phyloP scores from a whole-genome alignment of 2,888 invertebrate genomes.

The Acheta domesticus region DNA sequence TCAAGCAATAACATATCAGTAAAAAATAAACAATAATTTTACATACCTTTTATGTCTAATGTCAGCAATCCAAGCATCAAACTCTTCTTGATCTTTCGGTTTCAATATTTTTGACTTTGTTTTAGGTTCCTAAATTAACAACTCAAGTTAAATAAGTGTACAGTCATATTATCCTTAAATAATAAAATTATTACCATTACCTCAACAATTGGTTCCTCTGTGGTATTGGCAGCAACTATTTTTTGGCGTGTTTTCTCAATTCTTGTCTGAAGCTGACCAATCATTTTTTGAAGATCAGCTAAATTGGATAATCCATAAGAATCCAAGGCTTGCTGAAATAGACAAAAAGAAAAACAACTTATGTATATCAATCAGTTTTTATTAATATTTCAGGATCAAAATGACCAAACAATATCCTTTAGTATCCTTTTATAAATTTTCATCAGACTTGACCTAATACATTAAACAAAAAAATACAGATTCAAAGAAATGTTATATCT shows the following conservation, averaged over 20 bases:
- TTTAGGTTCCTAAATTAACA: constrained; percentile 40
- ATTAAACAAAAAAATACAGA: too few relatives aligned
- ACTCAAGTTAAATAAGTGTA: background rate
- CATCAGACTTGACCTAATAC: too few relatives aligned
- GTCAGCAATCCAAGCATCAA: constrained; percentile 55
- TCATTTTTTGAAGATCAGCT: constrained; percentile 75
- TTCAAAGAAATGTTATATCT: too few relatives aligned
- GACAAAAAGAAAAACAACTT: constrained; percentile 24
- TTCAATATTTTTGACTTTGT: constrained; percentile 36
- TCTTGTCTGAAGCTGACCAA: constrained; percentile 63
- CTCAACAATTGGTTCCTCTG: constrained; percentile 55
- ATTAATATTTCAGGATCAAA: background rate
- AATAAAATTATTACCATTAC: constrained; percentile 20
- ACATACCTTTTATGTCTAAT: constrained; percentile 59
- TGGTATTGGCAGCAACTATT: constrained; percentile 65
- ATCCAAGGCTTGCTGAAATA: constrained; percentile 62
- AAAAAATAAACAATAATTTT: too few relatives aligned
- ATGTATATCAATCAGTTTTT: background rate
- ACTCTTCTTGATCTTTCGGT: constrained; percentile 53
- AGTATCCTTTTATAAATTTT: background rate
- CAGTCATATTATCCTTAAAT: background rate
- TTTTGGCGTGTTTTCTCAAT: constrained; percentile 76
- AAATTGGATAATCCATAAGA: constrained; percentile 71
- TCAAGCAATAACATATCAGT: too few relatives aligned
- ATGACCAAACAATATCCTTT: background rate